phyloP scores from a whole-genome alignment of 2,113 vertebrate species.

The Nerophis lumbriciformis region DNA sequence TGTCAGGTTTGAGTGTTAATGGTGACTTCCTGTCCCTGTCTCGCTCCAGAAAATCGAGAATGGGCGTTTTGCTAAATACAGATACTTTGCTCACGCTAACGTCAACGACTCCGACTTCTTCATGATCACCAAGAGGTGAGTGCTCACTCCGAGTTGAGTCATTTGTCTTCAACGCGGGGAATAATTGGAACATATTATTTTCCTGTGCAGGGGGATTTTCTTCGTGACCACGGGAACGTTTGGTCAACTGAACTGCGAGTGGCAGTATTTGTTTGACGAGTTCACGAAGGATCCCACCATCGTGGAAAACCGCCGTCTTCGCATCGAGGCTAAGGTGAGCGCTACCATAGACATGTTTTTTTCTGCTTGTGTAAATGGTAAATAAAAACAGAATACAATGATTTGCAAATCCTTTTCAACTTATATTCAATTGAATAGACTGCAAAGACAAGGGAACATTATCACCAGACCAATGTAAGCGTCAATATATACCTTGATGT shows the following conservation, averaged over 20 bases:
- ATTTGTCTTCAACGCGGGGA: too few relatives aligned
- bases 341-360: neutral
- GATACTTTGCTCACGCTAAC: slow-evolving; percentile 93
- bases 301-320: slow-evolving; percentile 81
- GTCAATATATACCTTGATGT: too few relatives aligned
- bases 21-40: slow-evolving; percentile 4
- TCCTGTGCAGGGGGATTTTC: slow-evolving; percentile 79
- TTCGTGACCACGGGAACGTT: slow-evolving; percentile 96
- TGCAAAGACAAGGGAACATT: too few relatives aligned
- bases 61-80: slow-evolving; percentile 93
- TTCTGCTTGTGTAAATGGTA: too few relatives aligned
- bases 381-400: too few relatives aligned
- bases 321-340: slow-evolving; percentile 92
- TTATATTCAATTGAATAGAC: too few relatives aligned
- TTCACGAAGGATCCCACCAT: slow-evolving; percentile 95
- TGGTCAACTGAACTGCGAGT: slow-evolving; percentile 94
- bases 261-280: slow-evolving; percentile 95
- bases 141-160: accelerated
- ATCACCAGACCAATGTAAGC: too few relatives aligned
- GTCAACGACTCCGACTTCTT: slow-evolving; percentile 93
- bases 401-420: too few relatives aligned
- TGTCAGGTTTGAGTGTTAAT: neutral
- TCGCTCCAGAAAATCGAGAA: slow-evolving; percentile 90
- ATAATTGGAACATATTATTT: neutral
- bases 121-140: slow-evolving; percentile 95